Base-by-base conservation (phyloP, 2,113 vertebrate species). In the Halichoerus grypus region DNA sequence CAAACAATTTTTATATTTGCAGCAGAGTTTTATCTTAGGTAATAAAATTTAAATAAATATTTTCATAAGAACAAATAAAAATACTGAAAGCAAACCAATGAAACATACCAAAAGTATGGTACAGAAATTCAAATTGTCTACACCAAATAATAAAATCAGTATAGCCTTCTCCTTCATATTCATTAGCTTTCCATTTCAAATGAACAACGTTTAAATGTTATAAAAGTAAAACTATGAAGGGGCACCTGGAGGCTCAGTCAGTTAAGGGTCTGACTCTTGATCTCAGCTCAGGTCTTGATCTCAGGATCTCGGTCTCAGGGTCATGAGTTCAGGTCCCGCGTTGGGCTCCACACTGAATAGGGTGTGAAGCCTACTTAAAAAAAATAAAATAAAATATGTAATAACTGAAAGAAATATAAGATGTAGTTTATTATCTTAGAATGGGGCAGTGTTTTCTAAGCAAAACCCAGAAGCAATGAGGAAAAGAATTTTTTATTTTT, bases 11-110 rank as follows among this genome's bases (percentile, higher is more conserved):
- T 42, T 67, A 46, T 24, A 49, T 92, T 63, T 87, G 24, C 13
- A 74, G 1, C 7, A 59, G 16, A 63, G 6, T 28, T 86, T 53
- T 51, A 46, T 72, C 3, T 87, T 61, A 84, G 63, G 1, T 36
- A 49, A 88, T 76, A 89, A 72, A 88, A 89, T 51, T 55, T 22
- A 88, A 92, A 67, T 72, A 95, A 51, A 80, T 79, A 69, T 69
- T 71, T 82, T 7, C 28, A 61, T 19, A 22, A 46, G 0, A 63
- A 74, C 5, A 89, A 69, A 63, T 69, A 77, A 81, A 95, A 92
- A 94, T 92, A 79, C 11, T 28, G 24, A 61, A 94, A 85, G 46
- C 1, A 69, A 57, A 55, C 4, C 5, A 94, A 55, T 84, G 2
- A 80, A 86, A 92, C 0, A 0, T 33, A 21, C 1, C 1, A 86